Evolutionary conservation across 2,113 vertebrate species (phyloP), one percentile per base, ranked within the genome.

Genomic region (Ceyx melanurus): DNA sequence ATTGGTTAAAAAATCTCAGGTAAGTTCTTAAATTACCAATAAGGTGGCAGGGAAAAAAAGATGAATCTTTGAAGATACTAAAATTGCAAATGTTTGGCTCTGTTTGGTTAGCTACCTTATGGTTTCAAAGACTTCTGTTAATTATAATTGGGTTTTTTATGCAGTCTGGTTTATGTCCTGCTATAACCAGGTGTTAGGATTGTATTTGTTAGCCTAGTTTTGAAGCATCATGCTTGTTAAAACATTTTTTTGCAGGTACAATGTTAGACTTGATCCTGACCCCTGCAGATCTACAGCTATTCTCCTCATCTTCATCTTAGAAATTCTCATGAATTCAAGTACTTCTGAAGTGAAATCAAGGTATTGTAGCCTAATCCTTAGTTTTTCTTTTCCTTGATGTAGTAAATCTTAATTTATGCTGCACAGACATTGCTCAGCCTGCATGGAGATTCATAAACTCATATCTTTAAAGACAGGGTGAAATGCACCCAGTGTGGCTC

Each of bases 1-100:
- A 99, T 93, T 99, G 99, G 99, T 81, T 97, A 26, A 98, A 98
- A 90, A 99, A 99, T 97, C 97, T 99, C 96, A 98, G 99, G 99
- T 99, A 97, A 94, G 2, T n/a, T 57, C 50, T 71, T 79, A 40
- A 83, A 58, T 80, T 82, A 53, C 14, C 13, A 50, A 5, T 57
- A 56, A 57, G 16, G 6, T 70, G 8, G 13, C 60, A 72, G 26
- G 37, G 37, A 67, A 90, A 82, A n/a, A 15, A 62, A 62, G 40
- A 51, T 5, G 8, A 60, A 77, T 6, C 29, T 86, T 66, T 50
- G 22, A 71, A 43, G 45, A 54, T 8, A 37, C 29, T 70, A 61
- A 77, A 91, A 51, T 35, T n/a, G 22, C 25, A 51, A 72, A 65
- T 31, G 3, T 58, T 86, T 60, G 46, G 22, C 31, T 74, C 11